A percentile compares a stretch with the other conserved stretches of the same genome.
These are phyloP conservation scores for Grammomys surdaster DNA, from an alignment of 2,113 vertebrate genomes.

Conservation along the genomic window DNA sequence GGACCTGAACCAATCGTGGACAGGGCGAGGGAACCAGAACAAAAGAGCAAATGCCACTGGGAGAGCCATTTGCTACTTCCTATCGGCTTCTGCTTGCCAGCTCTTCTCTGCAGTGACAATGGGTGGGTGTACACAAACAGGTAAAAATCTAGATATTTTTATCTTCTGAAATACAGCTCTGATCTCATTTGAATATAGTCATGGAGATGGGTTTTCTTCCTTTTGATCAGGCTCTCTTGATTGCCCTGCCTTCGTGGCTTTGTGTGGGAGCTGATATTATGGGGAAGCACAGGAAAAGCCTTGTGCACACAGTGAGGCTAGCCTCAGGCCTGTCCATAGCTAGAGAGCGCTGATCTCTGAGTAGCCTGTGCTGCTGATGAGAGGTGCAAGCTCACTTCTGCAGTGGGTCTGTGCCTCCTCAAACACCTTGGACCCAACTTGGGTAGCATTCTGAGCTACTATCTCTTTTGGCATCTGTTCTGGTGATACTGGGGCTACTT, in stretches of 20 bases:
- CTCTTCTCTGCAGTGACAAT: neutral
- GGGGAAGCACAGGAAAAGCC: neutral
- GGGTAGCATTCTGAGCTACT: neutral
- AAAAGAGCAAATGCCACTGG: neutral
- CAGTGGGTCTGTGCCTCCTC: neutral
- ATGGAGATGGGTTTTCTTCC: constrained; percentile 34
- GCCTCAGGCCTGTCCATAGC: neutral
- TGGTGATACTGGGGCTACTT: neutral
- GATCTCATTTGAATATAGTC: constrained; percentile 65
- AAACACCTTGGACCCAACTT: neutral
- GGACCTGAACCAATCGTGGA: neutral
- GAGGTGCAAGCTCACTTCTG: neutral
- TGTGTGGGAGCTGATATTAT: neutral
- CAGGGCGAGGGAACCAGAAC: neutral
- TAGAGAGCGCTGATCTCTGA: neutral
- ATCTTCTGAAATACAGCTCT: constrained; percentile 41
- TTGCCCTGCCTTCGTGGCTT: constrained; percentile 37
- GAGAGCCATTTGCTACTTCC: neutral
- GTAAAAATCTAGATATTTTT: constrained; percentile 39
- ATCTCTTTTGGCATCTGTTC: neutral
- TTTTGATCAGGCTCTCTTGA: constrained; percentile 55
- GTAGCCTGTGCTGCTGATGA: neutral
- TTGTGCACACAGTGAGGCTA: neutral
- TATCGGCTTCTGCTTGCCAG: neutral
- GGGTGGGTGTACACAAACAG: constrained; percentile 43